Conservation (phyloP, 2,113 vertebrate species). For the Rhabdomys dilectus region DNA sequence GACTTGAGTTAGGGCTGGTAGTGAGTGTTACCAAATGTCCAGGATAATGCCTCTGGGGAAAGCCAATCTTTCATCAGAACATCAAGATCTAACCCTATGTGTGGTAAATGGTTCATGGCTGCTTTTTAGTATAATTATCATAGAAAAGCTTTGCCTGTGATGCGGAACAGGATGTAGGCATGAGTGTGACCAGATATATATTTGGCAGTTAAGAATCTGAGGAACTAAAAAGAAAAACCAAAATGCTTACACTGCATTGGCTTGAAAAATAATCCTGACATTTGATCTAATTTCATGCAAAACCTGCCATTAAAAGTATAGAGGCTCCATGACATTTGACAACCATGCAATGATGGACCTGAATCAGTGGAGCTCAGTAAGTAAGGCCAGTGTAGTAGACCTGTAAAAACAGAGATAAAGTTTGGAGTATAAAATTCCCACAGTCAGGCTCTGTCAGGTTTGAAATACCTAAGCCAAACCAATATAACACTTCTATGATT, state of each 20-base stretch:
- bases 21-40: background rate
- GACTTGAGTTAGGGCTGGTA: background rate
- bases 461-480: background rate
- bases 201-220: background rate
- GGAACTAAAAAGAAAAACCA: no score
- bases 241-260: no score
- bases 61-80: background rate
- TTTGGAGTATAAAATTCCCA: background rate
- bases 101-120: background rate
- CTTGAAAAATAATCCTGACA: no score
- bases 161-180: background rate
- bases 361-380: background rate
- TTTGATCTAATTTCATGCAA: background rate
- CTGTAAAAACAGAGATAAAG: background rate
- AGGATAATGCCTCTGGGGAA: background rate
- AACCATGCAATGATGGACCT: background rate
- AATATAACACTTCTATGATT: background rate
- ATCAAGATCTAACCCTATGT: background rate
- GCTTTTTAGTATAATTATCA: background rate
- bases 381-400: background rate
- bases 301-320: background rate
- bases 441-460: accelerated
- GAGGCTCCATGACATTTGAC: background rate
- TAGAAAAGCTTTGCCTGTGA: background rate
- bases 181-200: background rate